phyloP scores from a whole-genome alignment of 1,140 invertebrate genomes.

The Zaprionus gabonicus region DNA sequence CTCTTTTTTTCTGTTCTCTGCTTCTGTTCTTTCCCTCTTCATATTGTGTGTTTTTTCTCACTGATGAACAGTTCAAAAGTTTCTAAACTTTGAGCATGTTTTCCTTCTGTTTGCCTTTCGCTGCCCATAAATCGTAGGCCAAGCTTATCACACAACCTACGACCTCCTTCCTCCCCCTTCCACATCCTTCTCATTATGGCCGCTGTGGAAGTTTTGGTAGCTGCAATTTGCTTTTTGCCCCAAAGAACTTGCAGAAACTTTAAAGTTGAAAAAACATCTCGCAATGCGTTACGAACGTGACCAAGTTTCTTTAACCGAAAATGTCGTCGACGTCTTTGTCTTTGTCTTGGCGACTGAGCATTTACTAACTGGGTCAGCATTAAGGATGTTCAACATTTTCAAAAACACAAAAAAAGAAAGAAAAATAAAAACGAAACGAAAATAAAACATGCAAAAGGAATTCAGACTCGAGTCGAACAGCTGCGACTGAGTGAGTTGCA shows the following conservation, averaged over 20 bases:
- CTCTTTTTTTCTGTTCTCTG: background rate
- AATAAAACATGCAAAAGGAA: background rate
- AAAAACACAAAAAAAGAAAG: background rate
- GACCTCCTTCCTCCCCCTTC: background rate
- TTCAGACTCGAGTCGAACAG: background rate
- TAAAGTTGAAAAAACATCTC: conserved; percentile 44
- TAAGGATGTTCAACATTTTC: conserved; percentile 18
- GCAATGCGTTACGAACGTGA: conserved; percentile 66
- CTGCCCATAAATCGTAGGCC: conserved; percentile 35
- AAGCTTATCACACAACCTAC: conserved; percentile 41
- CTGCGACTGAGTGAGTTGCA: background rate
- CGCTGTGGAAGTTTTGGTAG: conserved; percentile 29
- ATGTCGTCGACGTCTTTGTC: conserved; percentile 36
- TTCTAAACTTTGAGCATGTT: conserved; percentile 27
- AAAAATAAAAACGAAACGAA: background rate
- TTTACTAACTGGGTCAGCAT: conserved; percentile 16
- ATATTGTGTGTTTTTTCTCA: conserved; percentile 9
- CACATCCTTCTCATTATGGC: conserved; percentile 48
- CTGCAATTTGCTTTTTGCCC: conserved; percentile 48
- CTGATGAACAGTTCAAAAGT: conserved; percentile 18
- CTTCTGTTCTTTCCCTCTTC: background rate
- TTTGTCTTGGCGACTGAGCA: background rate
- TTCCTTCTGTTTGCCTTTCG: conserved; percentile 27
- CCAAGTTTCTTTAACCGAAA: conserved; percentile 52
- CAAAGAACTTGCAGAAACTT: conserved; percentile 46